A percentile compares a stretch with the other conserved stretches of the same genome.
Conservation (phyloP, 2,113 vertebrate genomes). For the Paradoxurus hermaphroditus region DNA sequence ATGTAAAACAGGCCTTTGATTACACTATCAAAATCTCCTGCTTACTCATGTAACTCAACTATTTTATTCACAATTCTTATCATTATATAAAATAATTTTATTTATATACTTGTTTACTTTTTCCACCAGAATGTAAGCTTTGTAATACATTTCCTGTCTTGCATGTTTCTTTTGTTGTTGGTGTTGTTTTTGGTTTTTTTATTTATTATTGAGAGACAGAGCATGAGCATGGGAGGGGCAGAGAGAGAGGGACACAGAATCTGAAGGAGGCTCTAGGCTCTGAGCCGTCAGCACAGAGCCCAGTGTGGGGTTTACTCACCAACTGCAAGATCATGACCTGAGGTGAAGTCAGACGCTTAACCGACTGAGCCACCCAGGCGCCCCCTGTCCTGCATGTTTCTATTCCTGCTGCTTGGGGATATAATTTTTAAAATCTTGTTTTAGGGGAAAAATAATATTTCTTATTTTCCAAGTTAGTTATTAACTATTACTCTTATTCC, state of each 20-base stretch:
- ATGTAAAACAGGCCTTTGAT: background rate
- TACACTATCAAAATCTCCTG: background rate
- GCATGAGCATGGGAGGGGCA: too few relatives aligned
- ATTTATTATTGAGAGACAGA: too few relatives aligned
- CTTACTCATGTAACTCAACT: background rate
- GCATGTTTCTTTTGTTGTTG: background rate
- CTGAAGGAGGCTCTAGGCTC: too few relatives aligned
- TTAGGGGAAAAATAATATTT: background rate
- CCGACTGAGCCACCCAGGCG: too few relatives aligned
- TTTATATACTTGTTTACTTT: background rate
- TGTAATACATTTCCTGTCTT: background rate
- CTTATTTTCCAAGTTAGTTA: background rate
- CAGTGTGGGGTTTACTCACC: too few relatives aligned
- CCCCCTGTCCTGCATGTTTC: background rate
- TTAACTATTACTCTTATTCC: background rate
- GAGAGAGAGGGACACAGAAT: too few relatives aligned
- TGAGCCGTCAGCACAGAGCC: too few relatives aligned
- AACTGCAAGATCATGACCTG: too few relatives aligned
- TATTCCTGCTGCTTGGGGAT: background rate
- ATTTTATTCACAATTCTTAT: slow-evolving; percentile 1
- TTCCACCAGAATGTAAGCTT: background rate
- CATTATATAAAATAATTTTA: background rate
- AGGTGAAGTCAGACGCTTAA: too few relatives aligned
- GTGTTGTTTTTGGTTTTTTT: too few relatives aligned
- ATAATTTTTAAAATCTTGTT: slow-evolving; percentile 16